phyloP scores from a whole-genome alignment of 2,888 invertebrate genomes.

The Sphaerophoria taeniata region DNA sequence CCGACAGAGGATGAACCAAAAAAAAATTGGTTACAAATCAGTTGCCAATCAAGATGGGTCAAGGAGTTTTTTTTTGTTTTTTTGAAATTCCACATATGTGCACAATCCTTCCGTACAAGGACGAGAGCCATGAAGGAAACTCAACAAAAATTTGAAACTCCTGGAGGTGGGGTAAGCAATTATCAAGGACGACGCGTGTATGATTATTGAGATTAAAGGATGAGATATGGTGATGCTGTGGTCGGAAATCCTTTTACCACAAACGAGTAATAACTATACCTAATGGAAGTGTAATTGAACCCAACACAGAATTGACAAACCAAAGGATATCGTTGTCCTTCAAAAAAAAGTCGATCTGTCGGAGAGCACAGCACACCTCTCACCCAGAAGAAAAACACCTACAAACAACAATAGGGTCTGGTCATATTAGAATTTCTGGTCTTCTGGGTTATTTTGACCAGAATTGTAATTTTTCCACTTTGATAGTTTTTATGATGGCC shows the following conservation, averaged over 20 bases:
- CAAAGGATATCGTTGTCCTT: neutral
- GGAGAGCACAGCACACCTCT: neutral
- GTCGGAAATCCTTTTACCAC: conserved; percentile 3
- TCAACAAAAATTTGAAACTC: conserved; percentile 29
- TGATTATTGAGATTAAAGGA: neutral
- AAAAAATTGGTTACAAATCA: conserved; percentile 4
- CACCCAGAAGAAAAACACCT: neutral
- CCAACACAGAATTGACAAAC: too few species aligned
- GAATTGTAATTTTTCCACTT: conserved; percentile 72
- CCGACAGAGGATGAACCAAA: conserved; percentile 1
- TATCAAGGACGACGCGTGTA: conserved; percentile 41
- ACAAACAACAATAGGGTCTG: conserved; percentile 39
- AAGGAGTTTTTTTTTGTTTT: neutral
- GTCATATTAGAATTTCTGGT: conserved; percentile 33
- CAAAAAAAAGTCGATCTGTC: conserved; percentile 7
- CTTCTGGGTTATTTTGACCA: conserved; percentile 52
- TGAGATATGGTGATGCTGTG: conserved; percentile 3
- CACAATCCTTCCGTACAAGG: neutral
- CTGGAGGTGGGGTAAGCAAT: conserved; percentile 32
- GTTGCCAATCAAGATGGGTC: conserved; percentile 32
- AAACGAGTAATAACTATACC: conserved; percentile 50
- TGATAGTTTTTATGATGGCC: conserved; percentile 64
- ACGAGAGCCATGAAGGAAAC: neutral
- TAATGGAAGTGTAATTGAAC: conserved; percentile 10
- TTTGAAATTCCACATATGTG: neutral